phyloP scores from a whole-genome alignment of 2,797 vertebrate species.

The Limnodromus scolopaceus region DNA sequence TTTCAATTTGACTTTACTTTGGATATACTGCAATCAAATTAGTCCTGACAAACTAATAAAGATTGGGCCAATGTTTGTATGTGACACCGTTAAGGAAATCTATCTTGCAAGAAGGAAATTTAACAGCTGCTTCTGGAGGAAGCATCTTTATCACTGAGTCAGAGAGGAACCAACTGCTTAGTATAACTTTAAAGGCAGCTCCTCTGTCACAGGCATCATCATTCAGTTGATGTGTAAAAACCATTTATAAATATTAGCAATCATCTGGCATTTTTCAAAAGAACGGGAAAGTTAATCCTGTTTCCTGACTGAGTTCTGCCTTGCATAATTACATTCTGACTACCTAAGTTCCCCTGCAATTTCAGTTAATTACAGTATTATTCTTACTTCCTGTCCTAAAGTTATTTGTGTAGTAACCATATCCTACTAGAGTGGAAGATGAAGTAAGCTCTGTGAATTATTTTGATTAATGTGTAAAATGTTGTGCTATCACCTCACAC shows the following conservation, averaged over 20 bases:
- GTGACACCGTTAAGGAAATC: neutral
- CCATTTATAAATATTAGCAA: slow-evolving; percentile 67
- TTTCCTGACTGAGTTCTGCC: slow-evolving; percentile 61
- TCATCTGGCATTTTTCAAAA: slow-evolving; percentile 69
- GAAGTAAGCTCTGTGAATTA: slow-evolving; percentile 53
- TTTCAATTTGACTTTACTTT: neutral
- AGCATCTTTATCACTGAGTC: slow-evolving; percentile 58
- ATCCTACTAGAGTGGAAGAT: slow-evolving; percentile 48
- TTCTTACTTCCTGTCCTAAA: slow-evolving; percentile 69
- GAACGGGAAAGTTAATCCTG: slow-evolving; percentile 59
- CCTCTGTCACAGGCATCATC: slow-evolving; percentile 32
- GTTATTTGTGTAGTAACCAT: slow-evolving; percentile 67
- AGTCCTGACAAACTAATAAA: slow-evolving; percentile 22
- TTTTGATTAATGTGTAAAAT: slow-evolving; percentile 55
- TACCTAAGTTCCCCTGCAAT: slow-evolving; percentile 64
- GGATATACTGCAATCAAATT: neutral
- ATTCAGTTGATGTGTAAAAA: slow-evolving; percentile 53
- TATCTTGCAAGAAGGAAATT: slow-evolving; percentile 33
- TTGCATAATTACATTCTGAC: slow-evolving; percentile 65
- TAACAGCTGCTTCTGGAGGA: slow-evolving; percentile 60
- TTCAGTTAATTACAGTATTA: slow-evolving; percentile 70
- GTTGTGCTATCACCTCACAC: neutral
- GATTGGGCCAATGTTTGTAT: neutral
- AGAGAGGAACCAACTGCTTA: slow-evolving; percentile 59
- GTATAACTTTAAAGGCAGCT: slow-evolving; percentile 26